Conservation (phyloP, 1,140 invertebrate genomes). For the Macrotrachela quadricornifera region DNA sequence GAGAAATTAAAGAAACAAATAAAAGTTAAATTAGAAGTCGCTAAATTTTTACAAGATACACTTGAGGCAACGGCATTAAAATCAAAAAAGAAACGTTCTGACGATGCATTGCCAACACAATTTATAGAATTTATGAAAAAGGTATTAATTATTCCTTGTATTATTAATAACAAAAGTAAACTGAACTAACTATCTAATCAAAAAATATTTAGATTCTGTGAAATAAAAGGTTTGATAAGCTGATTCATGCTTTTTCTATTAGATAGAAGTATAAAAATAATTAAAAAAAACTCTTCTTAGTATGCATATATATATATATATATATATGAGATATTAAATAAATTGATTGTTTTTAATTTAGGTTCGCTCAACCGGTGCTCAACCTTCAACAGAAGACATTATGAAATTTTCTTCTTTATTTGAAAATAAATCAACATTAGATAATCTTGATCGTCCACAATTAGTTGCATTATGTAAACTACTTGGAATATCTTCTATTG, state of each 20-base stretch:
- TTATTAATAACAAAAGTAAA: too few relatives aligned
- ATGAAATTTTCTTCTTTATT: constrained; percentile 84
- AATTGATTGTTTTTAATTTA: too few relatives aligned
- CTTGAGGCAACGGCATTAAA: constrained; percentile 58
- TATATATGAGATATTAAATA: too few relatives aligned
- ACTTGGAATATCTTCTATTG: constrained; percentile 38
- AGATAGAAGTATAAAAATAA: too few relatives aligned
- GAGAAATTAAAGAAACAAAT: constrained; percentile 70
- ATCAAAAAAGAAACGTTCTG: constrained; percentile 30
- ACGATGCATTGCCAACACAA: constrained; percentile 33
- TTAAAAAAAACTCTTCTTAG: too few relatives aligned
- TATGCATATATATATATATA: too few relatives aligned
- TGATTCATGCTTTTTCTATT: too few relatives aligned
- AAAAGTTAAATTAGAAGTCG: constrained; percentile 90
- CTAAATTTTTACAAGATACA: constrained; percentile 84
- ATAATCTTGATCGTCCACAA: constrained; percentile 67
- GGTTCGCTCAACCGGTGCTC: constrained; percentile 42
- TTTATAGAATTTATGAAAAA: constrained; percentile 19
- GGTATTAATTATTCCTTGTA: constrained; percentile 13
- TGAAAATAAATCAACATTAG: constrained; percentile 95
- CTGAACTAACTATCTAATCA: too few relatives aligned
- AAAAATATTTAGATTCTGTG: too few relatives aligned
- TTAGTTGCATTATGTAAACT: constrained; percentile 76
- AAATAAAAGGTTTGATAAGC: too few relatives aligned
- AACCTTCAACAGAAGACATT: constrained; percentile 74